Conservation (phyloP, 2,888 invertebrate species). For the Brassicogethes aeneus region DNA sequence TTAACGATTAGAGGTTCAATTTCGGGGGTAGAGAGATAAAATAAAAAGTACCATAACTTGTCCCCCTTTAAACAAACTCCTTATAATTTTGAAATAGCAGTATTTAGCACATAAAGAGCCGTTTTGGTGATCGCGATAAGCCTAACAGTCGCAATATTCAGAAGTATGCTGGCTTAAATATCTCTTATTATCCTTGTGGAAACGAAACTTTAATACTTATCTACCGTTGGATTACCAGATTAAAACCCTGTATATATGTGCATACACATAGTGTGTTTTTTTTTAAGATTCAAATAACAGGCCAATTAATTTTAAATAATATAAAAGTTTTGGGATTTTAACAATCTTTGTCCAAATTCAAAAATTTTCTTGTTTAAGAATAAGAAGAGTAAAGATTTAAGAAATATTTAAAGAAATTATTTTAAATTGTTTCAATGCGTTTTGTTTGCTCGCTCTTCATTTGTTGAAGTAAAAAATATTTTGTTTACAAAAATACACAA, state of each 20-base stretch:
- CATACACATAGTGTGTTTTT: neutral
- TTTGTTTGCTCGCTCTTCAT: too few species aligned
- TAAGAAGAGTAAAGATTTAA: too few species aligned
- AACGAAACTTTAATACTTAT: neutral
- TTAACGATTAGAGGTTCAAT: constrained; percentile 41
- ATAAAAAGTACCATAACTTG: constrained; percentile 37
- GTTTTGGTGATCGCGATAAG: constrained; percentile 31
- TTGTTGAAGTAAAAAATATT: too few species aligned
- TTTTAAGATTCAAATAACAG: too few species aligned
- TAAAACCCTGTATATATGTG: neutral
- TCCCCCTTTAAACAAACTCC: constrained; percentile 34
- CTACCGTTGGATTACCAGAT: neutral
- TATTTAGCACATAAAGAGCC: constrained; percentile 35
- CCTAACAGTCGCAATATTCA: constrained; percentile 22
- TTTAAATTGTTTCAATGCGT: too few species aligned
- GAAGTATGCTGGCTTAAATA: constrained; percentile 9
- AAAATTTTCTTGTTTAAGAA: too few species aligned
- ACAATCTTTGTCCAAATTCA: too few species aligned
- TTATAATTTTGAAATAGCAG: constrained; percentile 36
- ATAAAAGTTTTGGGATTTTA: too few species aligned
- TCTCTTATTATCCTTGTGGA: constrained; percentile 3
- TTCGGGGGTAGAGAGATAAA: constrained; percentile 36
- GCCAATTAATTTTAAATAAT: too few species aligned
- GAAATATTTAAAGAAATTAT: too few species aligned
- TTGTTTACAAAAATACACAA: too few species aligned